phyloP scores from a whole-genome alignment of 2,888 invertebrate species.

The Artemia sp. region DNA sequence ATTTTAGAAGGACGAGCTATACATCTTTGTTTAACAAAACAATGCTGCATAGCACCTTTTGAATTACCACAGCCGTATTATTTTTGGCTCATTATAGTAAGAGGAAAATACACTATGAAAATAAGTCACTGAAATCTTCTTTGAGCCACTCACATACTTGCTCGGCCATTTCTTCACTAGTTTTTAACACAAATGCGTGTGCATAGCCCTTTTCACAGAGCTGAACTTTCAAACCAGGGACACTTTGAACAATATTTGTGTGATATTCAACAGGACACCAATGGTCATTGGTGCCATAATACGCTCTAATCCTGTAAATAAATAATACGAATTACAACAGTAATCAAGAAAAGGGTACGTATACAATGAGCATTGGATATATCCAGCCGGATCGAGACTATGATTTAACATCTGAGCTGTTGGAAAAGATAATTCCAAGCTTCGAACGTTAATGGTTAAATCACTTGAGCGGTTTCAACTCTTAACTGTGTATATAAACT shows the following conservation, averaged over 20 bases:
- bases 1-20: no score
- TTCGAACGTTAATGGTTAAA: no score
- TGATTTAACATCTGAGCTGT: no score
- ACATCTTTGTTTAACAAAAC: no score
- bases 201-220: slow-evolving; percentile 43
- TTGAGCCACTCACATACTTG: slow-evolving; percentile 24
- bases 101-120: not conserved
- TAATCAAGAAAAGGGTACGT: not conserved
- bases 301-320: slow-evolving; percentile 19
- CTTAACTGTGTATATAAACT: no score
- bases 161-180: slow-evolving; percentile 31
- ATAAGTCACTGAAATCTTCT: slow-evolving; percentile 6
- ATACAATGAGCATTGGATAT: no score
- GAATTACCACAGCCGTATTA: no score
- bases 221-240: slow-evolving; percentile 44
- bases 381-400: no score
- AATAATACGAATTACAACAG: not conserved
- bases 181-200: slow-evolving; percentile 61
- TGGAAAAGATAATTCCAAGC: no score
- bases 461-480: not conserved
- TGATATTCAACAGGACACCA: slow-evolving; percentile 66
- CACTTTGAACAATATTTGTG: slow-evolving; percentile 42
- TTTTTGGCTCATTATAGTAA: not conserved
- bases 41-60: no score
- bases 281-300: slow-evolving; percentile 54